phyloP scores from a whole-genome alignment of 2,797 vertebrate genomes.

The Champsocephalus gunnari region DNA sequence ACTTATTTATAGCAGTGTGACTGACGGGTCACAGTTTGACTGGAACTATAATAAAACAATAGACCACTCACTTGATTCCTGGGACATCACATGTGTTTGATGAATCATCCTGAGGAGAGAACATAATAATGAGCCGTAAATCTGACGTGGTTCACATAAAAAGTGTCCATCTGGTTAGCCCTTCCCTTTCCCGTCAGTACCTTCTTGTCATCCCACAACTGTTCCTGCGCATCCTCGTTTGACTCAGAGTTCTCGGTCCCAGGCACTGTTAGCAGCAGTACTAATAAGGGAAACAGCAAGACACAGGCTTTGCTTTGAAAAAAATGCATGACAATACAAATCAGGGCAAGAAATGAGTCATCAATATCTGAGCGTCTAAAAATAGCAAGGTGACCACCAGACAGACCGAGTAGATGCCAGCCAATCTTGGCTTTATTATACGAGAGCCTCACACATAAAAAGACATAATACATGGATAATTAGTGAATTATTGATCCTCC shows the following conservation, averaged over 20 bases:
- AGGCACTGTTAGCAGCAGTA: conserved; percentile 93
- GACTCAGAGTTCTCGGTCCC: conserved; percentile 91
- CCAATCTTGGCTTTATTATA: conserved; percentile 59
- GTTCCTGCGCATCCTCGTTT: conserved; percentile 90
- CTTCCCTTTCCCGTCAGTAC: conserved; percentile 73
- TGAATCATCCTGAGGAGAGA: conserved; percentile 85
- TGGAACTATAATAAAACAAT: conserved; percentile 2
- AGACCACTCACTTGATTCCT: conserved; percentile 93
- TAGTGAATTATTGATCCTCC: conserved; percentile 60
- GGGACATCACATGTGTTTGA: conserved; percentile 96
- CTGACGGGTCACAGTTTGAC: not conserved
- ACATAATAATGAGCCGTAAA: conserved; percentile 30
- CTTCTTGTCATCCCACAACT: conserved; percentile 93
- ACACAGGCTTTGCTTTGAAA: conserved; percentile 57
- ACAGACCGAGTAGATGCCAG: conserved; percentile 67
- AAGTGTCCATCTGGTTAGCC: conserved; percentile 3
- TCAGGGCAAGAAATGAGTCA: conserved; percentile 68
- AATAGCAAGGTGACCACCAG: conserved; percentile 75
- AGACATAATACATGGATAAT: conserved; percentile 62
- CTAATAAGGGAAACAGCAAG: conserved; percentile 80
- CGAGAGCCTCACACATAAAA: conserved; percentile 51
- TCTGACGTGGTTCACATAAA: conserved; percentile 5
- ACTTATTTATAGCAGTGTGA: conserved; percentile 16
- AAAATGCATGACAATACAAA: conserved; percentile 55
- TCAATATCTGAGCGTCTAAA: conserved; percentile 69